Evolutionary conservation across 1,140 invertebrate genomes (phyloP).

Genomic region (Diploscapter pachys): DNA sequence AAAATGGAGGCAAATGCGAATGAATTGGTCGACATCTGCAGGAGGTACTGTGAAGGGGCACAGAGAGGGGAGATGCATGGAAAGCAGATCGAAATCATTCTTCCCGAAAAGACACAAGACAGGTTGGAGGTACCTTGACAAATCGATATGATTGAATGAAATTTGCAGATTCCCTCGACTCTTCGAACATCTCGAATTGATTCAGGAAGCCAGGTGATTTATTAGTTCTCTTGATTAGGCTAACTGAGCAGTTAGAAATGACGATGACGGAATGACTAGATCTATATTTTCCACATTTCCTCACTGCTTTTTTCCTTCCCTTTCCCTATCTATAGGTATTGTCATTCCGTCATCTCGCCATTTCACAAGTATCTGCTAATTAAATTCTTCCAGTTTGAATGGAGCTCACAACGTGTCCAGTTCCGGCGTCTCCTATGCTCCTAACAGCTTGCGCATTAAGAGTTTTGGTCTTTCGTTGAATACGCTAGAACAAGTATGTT

Average conservation of each 20-base stretch:
- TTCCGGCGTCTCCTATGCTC: too few species aligned
- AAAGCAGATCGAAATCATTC: conserved; percentile 28
- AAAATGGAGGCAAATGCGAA: conserved; percentile 9
- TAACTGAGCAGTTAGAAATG: too few species aligned
- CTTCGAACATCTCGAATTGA: conserved; percentile 27
- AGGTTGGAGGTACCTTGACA: neutral
- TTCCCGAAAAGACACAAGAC: conserved; percentile 18
- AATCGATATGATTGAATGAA: neutral
- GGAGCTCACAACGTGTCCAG: neutral
- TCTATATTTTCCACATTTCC: neutral
- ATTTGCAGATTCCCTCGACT: conserved; percentile 24
- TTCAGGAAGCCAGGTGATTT: neutral
- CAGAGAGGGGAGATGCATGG: conserved; percentile 29
- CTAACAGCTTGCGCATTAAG: conserved; percentile 14
- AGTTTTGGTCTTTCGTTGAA: conserved; percentile 38
- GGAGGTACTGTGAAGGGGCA: neutral
- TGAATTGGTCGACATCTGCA: conserved; percentile 1
- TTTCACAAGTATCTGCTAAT: too few species aligned
- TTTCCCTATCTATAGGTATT: too few species aligned
- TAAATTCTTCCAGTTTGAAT: too few species aligned
- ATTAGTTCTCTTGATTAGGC: too few species aligned
- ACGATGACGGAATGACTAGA: neutral
- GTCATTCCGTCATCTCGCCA: too few species aligned
- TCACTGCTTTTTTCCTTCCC: neutral
- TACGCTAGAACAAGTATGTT: conserved; percentile 33